Base-by-base conservation (phyloP, 2,888 invertebrate genomes). In the Gerosis bhagava region DNA sequence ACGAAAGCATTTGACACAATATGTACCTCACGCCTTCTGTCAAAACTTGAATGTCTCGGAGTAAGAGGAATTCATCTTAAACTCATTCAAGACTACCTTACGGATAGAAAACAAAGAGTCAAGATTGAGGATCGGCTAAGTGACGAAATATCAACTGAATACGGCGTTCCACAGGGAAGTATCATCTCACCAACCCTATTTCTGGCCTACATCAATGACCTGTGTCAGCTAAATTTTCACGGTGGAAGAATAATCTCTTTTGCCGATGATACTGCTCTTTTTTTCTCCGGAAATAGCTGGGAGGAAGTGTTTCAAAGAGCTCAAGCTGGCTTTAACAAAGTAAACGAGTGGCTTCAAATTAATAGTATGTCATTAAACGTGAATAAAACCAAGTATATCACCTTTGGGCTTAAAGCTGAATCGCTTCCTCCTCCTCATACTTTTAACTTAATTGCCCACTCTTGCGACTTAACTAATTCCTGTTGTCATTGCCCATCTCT, bases 121-220 rank as follows among this genome's bases (percentile, higher is more conserved):
- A 53, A 35, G 10, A 24, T 53, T 0, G 25, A 31, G 13, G 4
- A 21, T 3, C 6, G 4, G 6, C 13, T 25, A 1, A 50, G 45
- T 39, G 40, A 34, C 0, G 42, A 45, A n/a, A 6, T 21, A 1
- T 6, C 11, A 1, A 29, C 21, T 5, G 25, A 39, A 6, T 49
- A 46, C 13, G 53, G 50, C 16, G 41, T 50, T 3, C 45, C 45
- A 1, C 43, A 50, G n/a, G 53, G 50, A 3, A 53, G 42, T 15
- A 46, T 49, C 5, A 21, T 49, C 5, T 40, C 32, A 0, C 53
- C 46, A 3, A 49, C 50, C 2, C 13, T 53, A n/a, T 53, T 53
- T 16, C n/a, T 49, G 2, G 11, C 36, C 0, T 54, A 51, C 7
- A 48, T 53, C 28, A 49, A 43, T 15, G 37, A 43, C 12, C 25